Evolutionary conservation across 2,797 vertebrate species (phyloP), one percentile per base, ranked within the genome.

Genomic region (Neomorphus geoffroyi): DNA sequence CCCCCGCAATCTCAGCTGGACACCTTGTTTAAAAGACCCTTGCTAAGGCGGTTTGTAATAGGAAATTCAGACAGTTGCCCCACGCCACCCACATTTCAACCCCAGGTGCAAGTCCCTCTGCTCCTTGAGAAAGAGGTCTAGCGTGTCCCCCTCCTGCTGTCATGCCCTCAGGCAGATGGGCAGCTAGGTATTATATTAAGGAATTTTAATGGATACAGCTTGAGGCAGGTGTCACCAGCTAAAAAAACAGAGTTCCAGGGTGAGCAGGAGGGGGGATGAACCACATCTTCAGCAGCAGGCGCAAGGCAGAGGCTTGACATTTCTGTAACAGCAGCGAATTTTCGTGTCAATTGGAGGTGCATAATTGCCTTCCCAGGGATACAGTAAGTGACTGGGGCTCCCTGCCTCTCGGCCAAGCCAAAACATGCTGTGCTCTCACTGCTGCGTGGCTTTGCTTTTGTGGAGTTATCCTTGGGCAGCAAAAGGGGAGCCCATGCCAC

Each of bases 131-230:
- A 70, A 60, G 75, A 4, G 43, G 26, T 9, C 8, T 26, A 10
- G 19, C 0, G 0, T 11, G 58, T 15, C 43, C 16, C 53, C 61
- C 33, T 53, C 51, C 67, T 27, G 45, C 61, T 4, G 10, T 70
- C 30, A 0, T 8, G 7, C 23, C 3, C 28, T 18, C 54, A 18
- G 35, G 24, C 13, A 3, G 65, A 50, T 1, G 22, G 45, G 64
- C 56, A 66, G 70, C 58, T 73, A 7, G 5, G 43, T 66, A 18
- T 71, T 93, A 66, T 35, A 64, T 80, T 70, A 90, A 43, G 90
- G 57, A 73, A 64, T 70, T 96, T 96, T 93, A 95, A 94, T 87
- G 77, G 56, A 13, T 90, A 67, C 83, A 54, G 74, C 91, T 94
- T 73, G 70, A 90, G 88, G 88, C 83, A 87, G 88, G 88, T 88